Conservation (phyloP, 2,888 invertebrate species). For the Julus scandinavius region DNA sequence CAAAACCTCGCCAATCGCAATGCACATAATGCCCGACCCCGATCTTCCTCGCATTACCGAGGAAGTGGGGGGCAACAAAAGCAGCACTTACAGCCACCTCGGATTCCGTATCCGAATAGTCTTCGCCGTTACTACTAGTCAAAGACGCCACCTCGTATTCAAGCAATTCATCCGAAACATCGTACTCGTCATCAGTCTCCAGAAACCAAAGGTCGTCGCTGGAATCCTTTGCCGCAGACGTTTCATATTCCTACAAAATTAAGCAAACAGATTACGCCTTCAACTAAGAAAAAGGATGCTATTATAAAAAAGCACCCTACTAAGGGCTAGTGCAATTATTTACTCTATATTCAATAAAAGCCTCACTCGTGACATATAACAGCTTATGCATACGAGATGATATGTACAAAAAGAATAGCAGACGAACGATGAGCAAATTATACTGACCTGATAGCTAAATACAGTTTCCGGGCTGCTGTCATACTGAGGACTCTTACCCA, state of each 20-base stretch:
- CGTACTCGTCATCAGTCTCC: conserved; percentile 48
- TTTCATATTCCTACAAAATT: conserved; percentile 56
- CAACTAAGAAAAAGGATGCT: too few relatives aligned
- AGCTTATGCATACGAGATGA: too few relatives aligned
- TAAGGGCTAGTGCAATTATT: too few relatives aligned
- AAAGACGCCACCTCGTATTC: conserved; percentile 55
- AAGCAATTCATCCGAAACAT: conserved; percentile 50
- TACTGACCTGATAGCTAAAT: conserved; percentile 54
- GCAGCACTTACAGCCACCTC: conserved; percentile 55
- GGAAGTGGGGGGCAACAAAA: conserved; percentile 49
- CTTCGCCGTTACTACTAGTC: conserved; percentile 6
- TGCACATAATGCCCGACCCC: conserved; percentile 46
- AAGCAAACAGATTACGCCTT: not conserved
- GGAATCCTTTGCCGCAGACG: conserved; percentile 55
- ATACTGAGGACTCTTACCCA: conserved; percentile 50
- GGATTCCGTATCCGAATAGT: conserved; percentile 54
- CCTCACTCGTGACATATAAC: too few relatives aligned
- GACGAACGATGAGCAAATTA: too few relatives aligned
- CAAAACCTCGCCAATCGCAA: conserved; percentile 48
- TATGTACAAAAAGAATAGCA: too few relatives aligned
- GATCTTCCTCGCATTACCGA: not conserved
- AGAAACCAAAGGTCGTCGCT: conserved; percentile 57
- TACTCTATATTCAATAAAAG: too few relatives aligned
- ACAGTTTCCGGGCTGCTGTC: conserved; percentile 56
- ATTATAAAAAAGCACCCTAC: too few relatives aligned